Conservation (phyloP, 2,888 invertebrate genomes). For the Endomychus coccineus region DNA sequence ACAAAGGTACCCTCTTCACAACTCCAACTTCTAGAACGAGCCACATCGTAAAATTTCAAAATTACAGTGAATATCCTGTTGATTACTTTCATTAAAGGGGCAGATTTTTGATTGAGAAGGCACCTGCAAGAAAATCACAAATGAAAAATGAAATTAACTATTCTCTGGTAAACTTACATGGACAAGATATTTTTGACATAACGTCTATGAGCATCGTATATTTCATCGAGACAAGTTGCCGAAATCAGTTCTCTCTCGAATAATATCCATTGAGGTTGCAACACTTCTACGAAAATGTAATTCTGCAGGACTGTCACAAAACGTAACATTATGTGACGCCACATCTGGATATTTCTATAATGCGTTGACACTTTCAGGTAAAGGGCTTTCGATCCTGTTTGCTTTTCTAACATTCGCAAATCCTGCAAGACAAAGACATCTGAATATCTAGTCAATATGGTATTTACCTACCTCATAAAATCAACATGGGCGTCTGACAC, state of each 20-base stretch:
- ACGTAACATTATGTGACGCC: constrained; percentile 68
- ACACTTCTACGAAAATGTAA: constrained; percentile 69
- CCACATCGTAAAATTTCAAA: constrained; percentile 59
- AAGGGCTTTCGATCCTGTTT: constrained; percentile 36
- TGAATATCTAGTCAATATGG: too few species aligned
- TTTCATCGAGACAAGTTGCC: constrained; percentile 61
- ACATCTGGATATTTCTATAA: constrained; percentile 63
- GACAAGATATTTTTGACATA: constrained; percentile 71
- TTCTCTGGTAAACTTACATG: constrained; percentile 39
- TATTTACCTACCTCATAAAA: too few species aligned
- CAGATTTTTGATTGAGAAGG: constrained; percentile 62
- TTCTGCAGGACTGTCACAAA: constrained; percentile 68
- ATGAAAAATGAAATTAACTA: constrained; percentile 4
- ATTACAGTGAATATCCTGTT: constrained; percentile 66
- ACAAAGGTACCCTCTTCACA: constrained; percentile 46
- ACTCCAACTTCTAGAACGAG: constrained; percentile 53
- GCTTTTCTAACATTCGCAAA: constrained; percentile 47
- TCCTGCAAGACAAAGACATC: constrained; percentile 42
- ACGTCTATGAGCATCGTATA: constrained; percentile 63
- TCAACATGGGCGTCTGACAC: too few species aligned
- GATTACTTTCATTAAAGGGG: constrained; percentile 60
- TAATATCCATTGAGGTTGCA: constrained; percentile 67
- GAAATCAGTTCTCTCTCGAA: constrained; percentile 61
- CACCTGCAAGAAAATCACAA: constrained; percentile 47
- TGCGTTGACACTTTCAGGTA: constrained; percentile 55